Conservation (phyloP, 2,888 invertebrate genomes). For the Polia nebulosa region DNA sequence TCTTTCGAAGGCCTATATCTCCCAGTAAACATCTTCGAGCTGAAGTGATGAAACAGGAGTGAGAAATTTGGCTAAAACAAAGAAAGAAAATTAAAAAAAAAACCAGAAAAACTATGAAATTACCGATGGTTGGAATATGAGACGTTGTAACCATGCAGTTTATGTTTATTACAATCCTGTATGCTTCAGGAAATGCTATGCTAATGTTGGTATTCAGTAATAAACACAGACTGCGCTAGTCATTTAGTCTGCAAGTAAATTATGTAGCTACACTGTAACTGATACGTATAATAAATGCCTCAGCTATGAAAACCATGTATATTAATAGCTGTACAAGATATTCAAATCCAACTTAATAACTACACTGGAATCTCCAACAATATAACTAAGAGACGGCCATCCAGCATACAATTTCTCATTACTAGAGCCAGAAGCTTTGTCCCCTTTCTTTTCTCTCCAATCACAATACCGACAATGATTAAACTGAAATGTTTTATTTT, state of each 20-base stretch:
- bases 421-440: constrained; percentile 9
- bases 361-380: not conserved
- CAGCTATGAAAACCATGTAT: constrained; percentile 16
- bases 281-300: constrained; percentile 39
- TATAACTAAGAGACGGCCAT: constrained; percentile 3
- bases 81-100: not conserved
- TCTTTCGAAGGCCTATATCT: not conserved
- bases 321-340: constrained; percentile 12
- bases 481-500: constrained; percentile 57
- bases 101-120: not conserved
- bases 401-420: not conserved
- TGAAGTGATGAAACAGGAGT: not conserved
- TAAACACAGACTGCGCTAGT: constrained; percentile 30
- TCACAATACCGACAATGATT: constrained; percentile 46
- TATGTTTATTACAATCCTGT: constrained; percentile 9
- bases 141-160: not conserved
- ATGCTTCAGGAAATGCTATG: constrained; percentile 42
- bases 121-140: not conserved
- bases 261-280: constrained; percentile 44
- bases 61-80: not conserved
- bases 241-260: constrained; percentile 36
- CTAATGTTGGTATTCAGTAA: constrained; percentile 30
- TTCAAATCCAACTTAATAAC: not conserved
- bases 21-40: not conserved
- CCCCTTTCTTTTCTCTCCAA: constrained; percentile 21